Percentiles rank a stretch among this genome's conserved stretches.
Evolutionary conservation across 2,888 invertebrate species (phyloP).

Genomic region (Nomada fabriciana): DNA sequence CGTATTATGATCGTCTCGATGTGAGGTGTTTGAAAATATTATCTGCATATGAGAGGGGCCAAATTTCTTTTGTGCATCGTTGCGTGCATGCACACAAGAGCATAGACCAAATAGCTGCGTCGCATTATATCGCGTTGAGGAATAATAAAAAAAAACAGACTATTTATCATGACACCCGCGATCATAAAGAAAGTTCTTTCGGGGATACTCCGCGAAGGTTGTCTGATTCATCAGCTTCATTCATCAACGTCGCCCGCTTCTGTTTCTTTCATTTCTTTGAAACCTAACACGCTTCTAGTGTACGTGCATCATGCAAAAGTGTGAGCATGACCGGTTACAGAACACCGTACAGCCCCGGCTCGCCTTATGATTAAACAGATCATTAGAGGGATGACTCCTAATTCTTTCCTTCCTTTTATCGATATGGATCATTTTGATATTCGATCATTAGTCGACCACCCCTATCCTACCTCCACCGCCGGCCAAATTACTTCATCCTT

Average conservation of each 20-base stretch:
- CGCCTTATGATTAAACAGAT: conserved; percentile 58
- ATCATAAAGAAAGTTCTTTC: conserved; percentile 72
- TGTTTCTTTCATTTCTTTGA: conserved; percentile 76
- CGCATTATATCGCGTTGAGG: conserved; percentile 53
- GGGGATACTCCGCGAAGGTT: conserved; percentile 69
- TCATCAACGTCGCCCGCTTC: conserved; percentile 73
- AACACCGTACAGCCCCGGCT: neutral
- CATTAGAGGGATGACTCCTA: conserved; percentile 52
- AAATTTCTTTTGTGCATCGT: too few relatives aligned
- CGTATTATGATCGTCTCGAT: neutral
- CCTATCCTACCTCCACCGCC: neutral
- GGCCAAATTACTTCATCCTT: conserved; percentile 33
- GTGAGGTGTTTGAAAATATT: neutral
- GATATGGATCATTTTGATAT: conserved; percentile 59
- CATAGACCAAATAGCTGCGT: conserved; percentile 57
- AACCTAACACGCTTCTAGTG: conserved; percentile 68
- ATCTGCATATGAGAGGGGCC: too few relatives aligned
- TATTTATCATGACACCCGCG: conserved; percentile 72
- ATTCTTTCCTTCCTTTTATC: conserved; percentile 50
- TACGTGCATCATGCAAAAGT: conserved; percentile 64
- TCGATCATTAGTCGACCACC: conserved; percentile 35
- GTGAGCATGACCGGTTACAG: conserved; percentile 55
- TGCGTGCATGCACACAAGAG: conserved; percentile 16
- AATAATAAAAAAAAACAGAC: conserved; percentile 58
- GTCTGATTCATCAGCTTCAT: conserved; percentile 75